Conservation (phyloP, 2,797 vertebrate species). For the Macropodus opercularis region DNA sequence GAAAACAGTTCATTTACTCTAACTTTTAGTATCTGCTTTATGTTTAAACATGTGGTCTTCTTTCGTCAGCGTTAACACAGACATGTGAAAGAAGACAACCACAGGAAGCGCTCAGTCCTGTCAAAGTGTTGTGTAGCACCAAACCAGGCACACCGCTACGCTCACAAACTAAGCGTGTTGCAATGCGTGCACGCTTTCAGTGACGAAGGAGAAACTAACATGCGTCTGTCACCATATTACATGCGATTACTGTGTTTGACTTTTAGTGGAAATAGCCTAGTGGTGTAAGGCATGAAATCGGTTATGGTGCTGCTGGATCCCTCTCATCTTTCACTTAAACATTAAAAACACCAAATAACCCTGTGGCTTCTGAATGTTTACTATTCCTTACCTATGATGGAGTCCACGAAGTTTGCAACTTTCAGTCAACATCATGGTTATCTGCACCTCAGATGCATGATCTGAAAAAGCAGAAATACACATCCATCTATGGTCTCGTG, state of each 20-base stretch:
- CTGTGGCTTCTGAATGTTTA: neutral
- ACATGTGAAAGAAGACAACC: constrained; percentile 9
- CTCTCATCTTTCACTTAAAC: no score
- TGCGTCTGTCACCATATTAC: neutral
- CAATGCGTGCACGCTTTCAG: no score
- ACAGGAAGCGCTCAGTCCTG: constrained; percentile 15
- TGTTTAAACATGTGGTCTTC: constrained; percentile 26
- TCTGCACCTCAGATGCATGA: constrained; percentile 96
- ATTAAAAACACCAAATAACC: neutral
- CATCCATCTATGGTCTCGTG: constrained; percentile 1
- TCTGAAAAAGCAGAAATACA: constrained; percentile 78
- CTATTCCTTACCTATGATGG: constrained; percentile 95
- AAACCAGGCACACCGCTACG: neutral
- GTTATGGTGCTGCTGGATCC: neutral
- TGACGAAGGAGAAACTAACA: constrained; percentile 1
- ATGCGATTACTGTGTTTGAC: neutral
- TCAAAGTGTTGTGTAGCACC: neutral
- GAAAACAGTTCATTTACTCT: no score
- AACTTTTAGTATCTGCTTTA: neutral
- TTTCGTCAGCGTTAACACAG: constrained; percentile 25
- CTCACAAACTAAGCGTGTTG: neutral
- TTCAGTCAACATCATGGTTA: constrained; percentile 99
- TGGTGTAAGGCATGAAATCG: neutral
- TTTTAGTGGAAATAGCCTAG: no score
- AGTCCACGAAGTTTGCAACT: constrained; percentile 97